Percentiles rank a stretch among this genome's conserved stretches.
Conservation (phyloP, 2,888 invertebrate species). For the Tetragonisca angustula region DNA sequence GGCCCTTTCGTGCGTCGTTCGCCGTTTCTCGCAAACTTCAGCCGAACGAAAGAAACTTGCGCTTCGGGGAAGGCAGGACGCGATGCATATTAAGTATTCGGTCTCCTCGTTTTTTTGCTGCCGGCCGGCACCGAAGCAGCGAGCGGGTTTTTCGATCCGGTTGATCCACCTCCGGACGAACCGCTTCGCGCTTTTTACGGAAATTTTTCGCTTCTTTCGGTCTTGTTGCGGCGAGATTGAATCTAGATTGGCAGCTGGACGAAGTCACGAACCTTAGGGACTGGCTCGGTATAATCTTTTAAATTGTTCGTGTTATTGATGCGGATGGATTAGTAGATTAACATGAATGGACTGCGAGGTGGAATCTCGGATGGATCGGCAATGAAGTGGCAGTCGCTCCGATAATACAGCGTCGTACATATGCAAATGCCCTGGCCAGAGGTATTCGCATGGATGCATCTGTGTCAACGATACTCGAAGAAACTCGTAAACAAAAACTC, state of each 20-base stretch:
- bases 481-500: slow-evolving; percentile 1
- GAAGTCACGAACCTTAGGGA: neutral
- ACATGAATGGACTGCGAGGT: neutral
- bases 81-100: slow-evolving; percentile 38
- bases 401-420: neutral
- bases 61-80: slow-evolving; percentile 31
- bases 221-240: slow-evolving; percentile 20
- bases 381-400: neutral
- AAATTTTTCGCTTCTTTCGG: slow-evolving; percentile 30
- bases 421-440: neutral
- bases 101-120: slow-evolving; percentile 8
- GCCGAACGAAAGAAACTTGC: slow-evolving; percentile 21
- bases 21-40: slow-evolving; percentile 22
- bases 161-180: slow-evolving; percentile 16
- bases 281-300: neutral
- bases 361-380: neutral
- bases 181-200: slow-evolving; percentile 26
- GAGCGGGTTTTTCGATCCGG: slow-evolving; percentile 37
- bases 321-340: slow-evolving; percentile 18
- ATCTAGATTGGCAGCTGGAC: slow-evolving; percentile 21
- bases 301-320: slow-evolving; percentile 3
- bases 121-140: neutral
- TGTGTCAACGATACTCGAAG: neutral
- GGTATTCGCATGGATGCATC: neutral
- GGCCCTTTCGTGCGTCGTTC: slow-evolving; percentile 28